A percentile compares a stretch with the other conserved stretches of the same genome.
Evolutionary conservation across 2,888 invertebrate species (phyloP).

Genomic region (Dolichomitus sp.): DNA sequence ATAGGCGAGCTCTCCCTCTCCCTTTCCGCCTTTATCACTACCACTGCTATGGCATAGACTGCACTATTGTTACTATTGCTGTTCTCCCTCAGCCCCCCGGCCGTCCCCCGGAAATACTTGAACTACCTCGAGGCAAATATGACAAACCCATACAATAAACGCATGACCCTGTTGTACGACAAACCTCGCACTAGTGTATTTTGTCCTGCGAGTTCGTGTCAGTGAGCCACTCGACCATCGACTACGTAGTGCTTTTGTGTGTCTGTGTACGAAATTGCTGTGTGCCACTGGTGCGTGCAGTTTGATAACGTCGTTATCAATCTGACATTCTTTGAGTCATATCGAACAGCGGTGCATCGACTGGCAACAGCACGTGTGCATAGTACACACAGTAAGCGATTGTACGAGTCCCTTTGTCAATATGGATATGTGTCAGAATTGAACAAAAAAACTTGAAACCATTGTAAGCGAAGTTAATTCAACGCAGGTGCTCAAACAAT

Average conservation of each 20-base stretch:
- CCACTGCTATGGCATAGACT: slow-evolving; percentile 8
- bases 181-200: background rate
- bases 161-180: slow-evolving; percentile 14
- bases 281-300: slow-evolving; percentile 45
- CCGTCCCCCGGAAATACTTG: slow-evolving; percentile 45
- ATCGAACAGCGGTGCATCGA: slow-evolving; percentile 54
- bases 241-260: slow-evolving; percentile 13
- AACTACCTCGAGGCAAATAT: slow-evolving; percentile 57
- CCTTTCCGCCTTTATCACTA: slow-evolving; percentile 14
- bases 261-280: slow-evolving; percentile 10
- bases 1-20: slow-evolving; percentile 28
- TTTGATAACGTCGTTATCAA: slow-evolving; percentile 66
- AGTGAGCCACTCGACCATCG: slow-evolving; percentile 8
- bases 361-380: slow-evolving; percentile 15
- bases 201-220: slow-evolving; percentile 5
- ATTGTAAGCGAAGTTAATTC: slow-evolving; percentile 16
- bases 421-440: slow-evolving; percentile 17
- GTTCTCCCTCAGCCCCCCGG: background rate
- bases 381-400: slow-evolving; percentile 14
- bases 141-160: slow-evolving; percentile 43
- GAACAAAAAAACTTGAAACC: slow-evolving; percentile 19
- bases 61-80: slow-evolving; percentile 21
- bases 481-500: slow-evolving; percentile 8
- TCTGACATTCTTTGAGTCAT: slow-evolving; percentile 59
- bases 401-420: slow-evolving; percentile 28